phyloP scores from a whole-genome alignment of 1,140 invertebrate genomes.

The Drosophila bocqueti region DNA sequence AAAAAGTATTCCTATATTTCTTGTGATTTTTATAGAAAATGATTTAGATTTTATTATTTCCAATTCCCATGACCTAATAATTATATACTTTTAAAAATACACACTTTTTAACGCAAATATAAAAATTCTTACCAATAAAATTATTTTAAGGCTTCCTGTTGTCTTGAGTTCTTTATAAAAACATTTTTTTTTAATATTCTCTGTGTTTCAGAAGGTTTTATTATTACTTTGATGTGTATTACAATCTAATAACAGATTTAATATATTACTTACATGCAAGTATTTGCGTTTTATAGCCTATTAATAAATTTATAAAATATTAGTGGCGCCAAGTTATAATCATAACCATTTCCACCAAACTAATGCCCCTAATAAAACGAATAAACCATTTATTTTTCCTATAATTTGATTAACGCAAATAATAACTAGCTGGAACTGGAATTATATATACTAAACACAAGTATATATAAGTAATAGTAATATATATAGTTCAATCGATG shows the following conservation, averaged over 20 bases:
- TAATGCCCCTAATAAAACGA: slow-evolving; percentile 22
- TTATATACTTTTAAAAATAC: no score
- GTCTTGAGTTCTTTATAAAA: background rate
- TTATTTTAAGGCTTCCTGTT: background rate
- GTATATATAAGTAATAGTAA: background rate
- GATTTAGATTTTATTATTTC: no score
- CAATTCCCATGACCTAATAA: no score
- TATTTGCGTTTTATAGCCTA: background rate
- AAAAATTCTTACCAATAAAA: background rate
- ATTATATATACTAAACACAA: background rate
- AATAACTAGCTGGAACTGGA: background rate
- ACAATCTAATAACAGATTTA: background rate
- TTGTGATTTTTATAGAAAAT: no score
- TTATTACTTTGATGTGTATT: background rate
- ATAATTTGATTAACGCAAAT: slow-evolving; percentile 16
- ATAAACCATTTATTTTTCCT: slow-evolving; percentile 7
- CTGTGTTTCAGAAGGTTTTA: background rate
- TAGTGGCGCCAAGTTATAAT: background rate
- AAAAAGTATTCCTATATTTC: no score
- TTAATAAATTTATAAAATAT: background rate
- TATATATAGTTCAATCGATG: background rate
- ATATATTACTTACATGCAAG: background rate
- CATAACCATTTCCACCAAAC: background rate
- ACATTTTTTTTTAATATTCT: no score
- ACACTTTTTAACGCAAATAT: no score